phyloP scores from a whole-genome alignment of 2,888 invertebrate genomes.

The Biston betularia region DNA sequence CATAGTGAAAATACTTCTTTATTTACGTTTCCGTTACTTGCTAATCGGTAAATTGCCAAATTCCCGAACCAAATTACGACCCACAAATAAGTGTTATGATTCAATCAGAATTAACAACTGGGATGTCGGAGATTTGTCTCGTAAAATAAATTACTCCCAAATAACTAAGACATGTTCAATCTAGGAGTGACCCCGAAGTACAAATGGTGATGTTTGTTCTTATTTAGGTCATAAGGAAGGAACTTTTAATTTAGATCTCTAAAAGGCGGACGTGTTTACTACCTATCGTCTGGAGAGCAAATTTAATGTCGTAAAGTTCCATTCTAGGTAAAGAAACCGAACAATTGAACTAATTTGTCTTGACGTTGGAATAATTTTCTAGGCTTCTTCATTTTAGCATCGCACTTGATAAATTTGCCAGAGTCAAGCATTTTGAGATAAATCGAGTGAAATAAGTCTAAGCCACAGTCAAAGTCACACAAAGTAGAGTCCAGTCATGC shows the following conservation, averaged over 20 bases:
- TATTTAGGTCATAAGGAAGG: constrained; percentile 21
- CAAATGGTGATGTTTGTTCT: constrained; percentile 11
- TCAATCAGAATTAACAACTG: constrained; percentile 41
- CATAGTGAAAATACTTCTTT: constrained; percentile 33
- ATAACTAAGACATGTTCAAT: constrained; percentile 8
- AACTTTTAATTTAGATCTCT: constrained; percentile 31
- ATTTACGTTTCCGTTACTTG: constrained; percentile 53
- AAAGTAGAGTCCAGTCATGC: no score
- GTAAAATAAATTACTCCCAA: constrained; percentile 27
- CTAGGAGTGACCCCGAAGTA: constrained; percentile 10
- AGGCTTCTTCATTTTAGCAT: no score
- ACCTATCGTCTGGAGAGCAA: constrained; percentile 27
- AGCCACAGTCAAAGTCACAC: no score
- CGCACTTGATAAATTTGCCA: no score
- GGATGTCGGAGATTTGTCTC: constrained; percentile 42
- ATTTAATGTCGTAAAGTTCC: constrained; percentile 27
- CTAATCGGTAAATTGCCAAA: constrained; percentile 52
- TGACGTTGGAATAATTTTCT: background rate
- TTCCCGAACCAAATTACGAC: constrained; percentile 41
- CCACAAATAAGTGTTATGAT: constrained; percentile 39
- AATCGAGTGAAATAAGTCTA: no score
- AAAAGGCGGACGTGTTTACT: constrained; percentile 26
- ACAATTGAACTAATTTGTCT: constrained; percentile 17
- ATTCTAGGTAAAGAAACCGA: constrained; percentile 5
- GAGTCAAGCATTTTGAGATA: no score